Percentiles rank a stretch among this genome's conserved stretches.
Conservation (phyloP, 2,797 vertebrate species). For the Megaceryle alcyon region DNA sequence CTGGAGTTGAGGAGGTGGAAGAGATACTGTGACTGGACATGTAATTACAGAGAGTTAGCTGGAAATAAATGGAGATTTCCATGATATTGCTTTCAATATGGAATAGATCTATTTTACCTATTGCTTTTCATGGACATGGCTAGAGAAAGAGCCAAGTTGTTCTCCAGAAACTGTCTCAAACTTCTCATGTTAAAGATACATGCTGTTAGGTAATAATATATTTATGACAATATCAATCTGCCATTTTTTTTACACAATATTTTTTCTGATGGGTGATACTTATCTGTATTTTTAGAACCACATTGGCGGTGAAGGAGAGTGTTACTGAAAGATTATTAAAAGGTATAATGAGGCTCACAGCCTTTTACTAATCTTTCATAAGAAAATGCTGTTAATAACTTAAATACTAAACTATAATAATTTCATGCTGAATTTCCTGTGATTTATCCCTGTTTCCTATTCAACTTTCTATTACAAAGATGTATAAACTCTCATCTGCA, state of each 20-base stretch:
- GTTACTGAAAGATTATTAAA: neutral
- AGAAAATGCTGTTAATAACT: neutral
- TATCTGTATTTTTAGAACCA: neutral
- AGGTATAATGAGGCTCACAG: neutral
- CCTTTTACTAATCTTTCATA: neutral
- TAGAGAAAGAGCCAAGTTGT: neutral
- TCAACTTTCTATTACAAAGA: neutral
- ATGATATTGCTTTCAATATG: neutral
- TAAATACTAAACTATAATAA: neutral
- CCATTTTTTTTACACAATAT: neutral
- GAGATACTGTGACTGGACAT: neutral
- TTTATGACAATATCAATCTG: neutral
- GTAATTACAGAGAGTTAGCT: neutral
- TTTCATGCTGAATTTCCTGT: neutral
- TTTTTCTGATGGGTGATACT: neutral
- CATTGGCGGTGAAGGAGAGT: neutral
- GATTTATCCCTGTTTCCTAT: neutral
- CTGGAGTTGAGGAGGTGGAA: neutral
- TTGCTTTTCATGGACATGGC: neutral
- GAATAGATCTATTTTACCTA: neutral
- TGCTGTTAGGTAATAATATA: neutral
- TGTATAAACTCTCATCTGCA: slow-evolving; percentile 42
- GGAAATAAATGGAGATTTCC: neutral
- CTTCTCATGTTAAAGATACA: neutral
- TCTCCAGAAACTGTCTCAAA: neutral